Evolutionary conservation across 2,888 invertebrate genomes (phyloP), one percentile per base, ranked within the genome.

Genomic region (Nebria brevicollis): DNA sequence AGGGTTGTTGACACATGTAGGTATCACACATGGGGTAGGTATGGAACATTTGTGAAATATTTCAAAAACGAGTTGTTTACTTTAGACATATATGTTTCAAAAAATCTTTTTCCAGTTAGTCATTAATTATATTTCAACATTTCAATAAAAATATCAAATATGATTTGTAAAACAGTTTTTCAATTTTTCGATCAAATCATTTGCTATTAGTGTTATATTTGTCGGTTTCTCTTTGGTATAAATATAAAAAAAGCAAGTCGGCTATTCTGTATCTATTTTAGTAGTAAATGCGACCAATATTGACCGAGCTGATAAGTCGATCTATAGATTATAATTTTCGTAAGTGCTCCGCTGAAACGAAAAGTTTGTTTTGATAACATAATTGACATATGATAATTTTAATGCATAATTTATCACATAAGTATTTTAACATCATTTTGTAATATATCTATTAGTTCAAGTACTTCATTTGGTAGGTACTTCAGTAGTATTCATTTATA

Each of bases 341-440:
- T 70, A 70, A 70, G 73, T 73, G 43, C 73, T 73, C 41, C 34
- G 42, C 70, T 25, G 11, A 79, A 54, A 64, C 42, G 65, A 68
- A 75, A 68, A 75, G 75, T 79, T 79, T 79, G 68, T 66, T 43
- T 75, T 75, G 79, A 79, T 79, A 79, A 79, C 75, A 68, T 75
- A 75, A 79, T 79, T 79, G 79, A 79, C 79, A 75, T 74, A 75
- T 79, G 79, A 79, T 79, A 79, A 75, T 79, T 25, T 79, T 79
- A 79, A 79, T 79, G 79, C 79, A 79, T 79, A 79, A 79, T 68
- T 79, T 79, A 79, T 79, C 79, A 68, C 25, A 54, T 25, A 75
- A 79, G 79, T 74, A 68, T 68, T 79, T 79, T 34, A 68, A 79
- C 79, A 79, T 79, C 75, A 43, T 79, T 79, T 79, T 75, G 54